These are phyloP conservation scores for Parambassis ranga DNA, from an alignment of 2,797 vertebrate genomes.

Conservation along the genomic window DNA sequence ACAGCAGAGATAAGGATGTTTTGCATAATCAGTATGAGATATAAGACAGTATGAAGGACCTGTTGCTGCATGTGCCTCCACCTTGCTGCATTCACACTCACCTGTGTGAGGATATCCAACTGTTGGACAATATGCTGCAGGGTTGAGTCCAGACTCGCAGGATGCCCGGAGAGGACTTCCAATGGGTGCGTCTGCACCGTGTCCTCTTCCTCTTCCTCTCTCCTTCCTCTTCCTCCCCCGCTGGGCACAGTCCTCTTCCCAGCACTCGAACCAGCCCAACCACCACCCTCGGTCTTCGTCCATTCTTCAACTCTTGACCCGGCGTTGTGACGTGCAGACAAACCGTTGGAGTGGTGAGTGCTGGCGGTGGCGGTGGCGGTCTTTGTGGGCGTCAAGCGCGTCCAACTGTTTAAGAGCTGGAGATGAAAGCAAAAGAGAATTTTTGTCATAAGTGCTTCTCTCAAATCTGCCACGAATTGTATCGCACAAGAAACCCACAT, in stretches of 20 bases:
- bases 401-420: constrained; percentile 19
- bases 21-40: no score
- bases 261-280: neutral
- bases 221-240: constrained; percentile 15
- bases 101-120: constrained; percentile 89
- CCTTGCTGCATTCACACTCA: constrained; percentile 61
- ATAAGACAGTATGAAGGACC: no score
- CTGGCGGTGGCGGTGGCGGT: neutral
- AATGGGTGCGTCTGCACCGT: constrained; percentile 32
- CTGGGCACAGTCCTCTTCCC: constrained; percentile 2
- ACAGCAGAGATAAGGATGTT: no score
- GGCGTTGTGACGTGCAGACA: constrained; percentile 26
- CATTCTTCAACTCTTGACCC: constrained; percentile 40
- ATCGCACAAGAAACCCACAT: neutral
- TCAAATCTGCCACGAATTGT: neutral
- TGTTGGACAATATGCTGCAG: constrained; percentile 88
- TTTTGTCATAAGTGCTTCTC: neutral
- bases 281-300: constrained; percentile 3
- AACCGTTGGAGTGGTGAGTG: constrained; percentile 9
- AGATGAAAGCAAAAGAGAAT: constrained; percentile 7
- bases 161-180: constrained; percentile 65
- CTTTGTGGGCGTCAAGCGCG: neutral
- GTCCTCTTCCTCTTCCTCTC: constrained; percentile 54
- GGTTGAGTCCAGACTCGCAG: constrained; percentile 74
- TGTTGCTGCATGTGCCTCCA: no score